Evolutionary conservation across 2,113 vertebrate species (phyloP), one percentile per base, ranked within the genome.

Genomic region (Atrichornis clamosus): DNA sequence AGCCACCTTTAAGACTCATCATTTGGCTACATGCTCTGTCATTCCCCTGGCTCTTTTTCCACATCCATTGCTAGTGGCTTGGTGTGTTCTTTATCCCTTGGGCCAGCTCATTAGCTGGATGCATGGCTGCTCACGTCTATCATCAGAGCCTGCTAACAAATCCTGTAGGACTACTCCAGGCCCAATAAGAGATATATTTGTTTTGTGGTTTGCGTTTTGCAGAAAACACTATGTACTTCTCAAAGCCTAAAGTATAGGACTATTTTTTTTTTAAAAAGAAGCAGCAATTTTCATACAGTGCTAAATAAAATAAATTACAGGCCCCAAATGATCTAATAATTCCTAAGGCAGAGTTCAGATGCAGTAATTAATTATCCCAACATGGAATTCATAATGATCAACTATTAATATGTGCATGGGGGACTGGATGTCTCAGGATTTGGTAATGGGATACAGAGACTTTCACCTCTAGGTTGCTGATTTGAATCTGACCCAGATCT

Each of bases 391-490:
- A 89, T 92, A 94, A 97, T 90, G 90, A 95, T 94, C 96, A 90
- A 86, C 80, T 87, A 94, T 96, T 97, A 97, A 97, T 95, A 93
- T 89, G 95, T 96, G 94, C 96, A 91, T 94, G 76, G 90, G 96
- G 95, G 96, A 96, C 93, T 94, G 82, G 87, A 96, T 95, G 96
- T 96, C 95, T 96, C 93, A 92, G 95, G 96, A 93, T 97, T 96
- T 97, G 87, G 96, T 96, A 97, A 97, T 97, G 94, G 94, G 85
- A 97, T 97, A 89, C 0, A 3, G 90, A 96, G 94, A 92, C 96
- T 97, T 97, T 97, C 95, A 97, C 96, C 97, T 97, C 96, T 94
- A 96, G 90, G 90, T 95, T 97, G 93, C 96, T 96, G 96, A 97
- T 95, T 96, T 96, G 92, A 97, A 96, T 97, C 95, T 97, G 94